These are phyloP conservation scores for Noctua comes DNA, from an alignment of 2,888 invertebrate species.

Conservation along the genomic window DNA sequence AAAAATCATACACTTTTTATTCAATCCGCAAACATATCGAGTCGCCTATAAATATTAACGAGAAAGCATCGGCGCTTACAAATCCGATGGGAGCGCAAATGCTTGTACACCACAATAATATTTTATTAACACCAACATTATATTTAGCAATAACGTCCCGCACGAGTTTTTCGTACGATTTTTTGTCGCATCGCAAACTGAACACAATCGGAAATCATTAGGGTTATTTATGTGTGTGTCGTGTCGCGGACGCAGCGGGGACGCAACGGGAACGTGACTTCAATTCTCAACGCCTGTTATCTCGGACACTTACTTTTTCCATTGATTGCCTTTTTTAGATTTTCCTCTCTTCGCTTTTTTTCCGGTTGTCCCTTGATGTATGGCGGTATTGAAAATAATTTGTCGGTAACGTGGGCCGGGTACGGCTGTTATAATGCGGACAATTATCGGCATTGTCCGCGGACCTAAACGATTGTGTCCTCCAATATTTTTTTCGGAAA, in stretches of 20 bases:
- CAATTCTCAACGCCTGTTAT: constrained; percentile 76
- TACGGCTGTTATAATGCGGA: constrained; percentile 52
- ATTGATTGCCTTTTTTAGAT: constrained; percentile 74
- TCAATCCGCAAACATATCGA: constrained; percentile 51
- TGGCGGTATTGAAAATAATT: constrained; percentile 66
- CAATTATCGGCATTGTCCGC: constrained; percentile 61
- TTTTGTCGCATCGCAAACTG: constrained; percentile 74
- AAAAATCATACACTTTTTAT: constrained; percentile 52
- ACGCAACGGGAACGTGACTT: constrained; percentile 80
- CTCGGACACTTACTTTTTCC: constrained; percentile 74
- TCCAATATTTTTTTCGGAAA: constrained; percentile 51
- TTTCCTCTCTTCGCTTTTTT: constrained; percentile 59
- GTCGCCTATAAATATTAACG: constrained; percentile 63
- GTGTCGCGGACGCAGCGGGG: constrained; percentile 80
- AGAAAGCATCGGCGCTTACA: constrained; percentile 60
- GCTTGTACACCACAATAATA: constrained; percentile 60
- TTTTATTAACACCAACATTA: constrained; percentile 68
- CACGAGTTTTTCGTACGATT: constrained; percentile 64
- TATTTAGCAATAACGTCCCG: constrained; percentile 63
- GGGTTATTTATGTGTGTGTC: constrained; percentile 86
- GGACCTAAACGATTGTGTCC: constrained; percentile 45
- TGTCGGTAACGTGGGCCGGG: constrained; percentile 49
- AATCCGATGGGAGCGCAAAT: constrained; percentile 56
- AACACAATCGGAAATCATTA: constrained; percentile 87
- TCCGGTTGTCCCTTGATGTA: constrained; percentile 63